Percentiles rank a stretch among this genome's conserved stretches.
These are phyloP conservation scores for Lates calcarifer DNA, from an alignment of 2,113 vertebrate genomes.

Conservation along the genomic window DNA sequence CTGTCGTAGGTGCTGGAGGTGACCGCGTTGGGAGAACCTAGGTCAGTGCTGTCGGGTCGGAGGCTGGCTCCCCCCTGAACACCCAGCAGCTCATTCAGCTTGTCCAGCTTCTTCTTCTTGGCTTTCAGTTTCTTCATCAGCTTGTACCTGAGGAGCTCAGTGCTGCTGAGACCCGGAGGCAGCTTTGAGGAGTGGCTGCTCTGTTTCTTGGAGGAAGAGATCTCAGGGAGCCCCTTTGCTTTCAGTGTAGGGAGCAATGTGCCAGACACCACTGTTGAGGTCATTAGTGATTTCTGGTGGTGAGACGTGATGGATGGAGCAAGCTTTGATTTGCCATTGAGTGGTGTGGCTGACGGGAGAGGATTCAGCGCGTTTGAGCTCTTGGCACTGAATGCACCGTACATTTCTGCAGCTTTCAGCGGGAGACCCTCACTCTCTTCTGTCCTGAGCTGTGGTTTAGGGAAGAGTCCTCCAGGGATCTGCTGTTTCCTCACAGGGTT, in stretches of 20 bases:
- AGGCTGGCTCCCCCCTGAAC: constrained; percentile 48
- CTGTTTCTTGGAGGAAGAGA: constrained; percentile 30
- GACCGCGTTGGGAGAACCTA: constrained; percentile 69
- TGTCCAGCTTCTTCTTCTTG: constrained; percentile 92
- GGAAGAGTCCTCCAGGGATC: not conserved
- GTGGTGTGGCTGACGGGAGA: not conserved
- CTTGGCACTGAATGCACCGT: constrained; percentile 83
- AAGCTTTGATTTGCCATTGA: not conserved
- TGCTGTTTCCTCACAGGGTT: constrained; percentile 52
- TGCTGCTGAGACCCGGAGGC: constrained; percentile 70
- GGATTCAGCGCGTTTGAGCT: not conserved
- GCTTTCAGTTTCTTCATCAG: constrained; percentile 93
- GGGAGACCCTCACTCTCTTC: constrained; percentile 74
- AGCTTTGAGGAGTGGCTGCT: constrained; percentile 32
- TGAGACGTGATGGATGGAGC: not conserved
- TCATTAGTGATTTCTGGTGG: not conserved
- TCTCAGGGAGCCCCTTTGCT: constrained; percentile 9
- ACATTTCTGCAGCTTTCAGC: constrained; percentile 89
- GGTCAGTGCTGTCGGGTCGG: constrained; percentile 82
- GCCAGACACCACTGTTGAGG: not conserved
- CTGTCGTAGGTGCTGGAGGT: constrained; percentile 75
- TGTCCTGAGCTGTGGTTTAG: constrained; percentile 48
- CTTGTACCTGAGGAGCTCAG: constrained; percentile 89
- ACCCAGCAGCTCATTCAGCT: constrained; percentile 84
- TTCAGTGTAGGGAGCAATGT: not conserved